Percentiles rank a stretch among this genome's conserved stretches.
Evolutionary conservation across 2,888 invertebrate species (phyloP).

Genomic region (Diploptera punctata): DNA sequence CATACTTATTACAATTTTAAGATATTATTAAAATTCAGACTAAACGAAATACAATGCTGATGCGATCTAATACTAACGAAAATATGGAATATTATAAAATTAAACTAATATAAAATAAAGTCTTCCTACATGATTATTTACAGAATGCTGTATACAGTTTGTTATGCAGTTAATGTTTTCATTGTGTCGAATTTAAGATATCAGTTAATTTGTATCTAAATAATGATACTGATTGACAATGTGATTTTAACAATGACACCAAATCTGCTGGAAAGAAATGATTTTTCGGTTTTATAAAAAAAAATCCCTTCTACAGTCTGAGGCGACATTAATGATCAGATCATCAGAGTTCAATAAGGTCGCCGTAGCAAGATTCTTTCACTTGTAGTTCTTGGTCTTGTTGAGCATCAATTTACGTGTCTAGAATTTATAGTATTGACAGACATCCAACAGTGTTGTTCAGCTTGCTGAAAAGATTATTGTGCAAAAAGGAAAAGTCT

Average conservation of each 20-base stretch:
- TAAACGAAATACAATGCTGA: too few relatives aligned
- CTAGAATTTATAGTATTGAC: background rate
- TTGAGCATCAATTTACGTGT: conserved; percentile 1
- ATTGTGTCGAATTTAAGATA: too few relatives aligned
- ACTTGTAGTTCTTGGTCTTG: conserved; percentile 4
- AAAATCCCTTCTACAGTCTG: background rate
- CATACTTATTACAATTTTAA: too few relatives aligned
- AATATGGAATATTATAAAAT: too few relatives aligned
- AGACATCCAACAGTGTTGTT: background rate
- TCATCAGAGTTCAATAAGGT: conserved; percentile 23
- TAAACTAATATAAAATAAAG: too few relatives aligned
- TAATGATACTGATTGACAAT: too few relatives aligned
- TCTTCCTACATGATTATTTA: too few relatives aligned
- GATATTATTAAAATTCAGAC: too few relatives aligned
- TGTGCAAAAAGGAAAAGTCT: conserved; percentile 20
- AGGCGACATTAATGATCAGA: conserved; percentile 1
- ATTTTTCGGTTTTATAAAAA: conserved; percentile 5
- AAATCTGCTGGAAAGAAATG: conserved; percentile 22
- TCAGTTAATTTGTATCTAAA: too few relatives aligned
- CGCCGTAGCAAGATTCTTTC: conserved; percentile 6
- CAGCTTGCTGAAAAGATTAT: conserved; percentile 22
- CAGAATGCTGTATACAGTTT: too few relatives aligned
- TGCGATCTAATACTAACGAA: too few relatives aligned
- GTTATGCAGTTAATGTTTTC: too few relatives aligned
- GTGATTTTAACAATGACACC: background rate